Evolutionary conservation across 2,113 vertebrate genomes (phyloP).

Genomic region (Phrynocephalus versicolor): DNA sequence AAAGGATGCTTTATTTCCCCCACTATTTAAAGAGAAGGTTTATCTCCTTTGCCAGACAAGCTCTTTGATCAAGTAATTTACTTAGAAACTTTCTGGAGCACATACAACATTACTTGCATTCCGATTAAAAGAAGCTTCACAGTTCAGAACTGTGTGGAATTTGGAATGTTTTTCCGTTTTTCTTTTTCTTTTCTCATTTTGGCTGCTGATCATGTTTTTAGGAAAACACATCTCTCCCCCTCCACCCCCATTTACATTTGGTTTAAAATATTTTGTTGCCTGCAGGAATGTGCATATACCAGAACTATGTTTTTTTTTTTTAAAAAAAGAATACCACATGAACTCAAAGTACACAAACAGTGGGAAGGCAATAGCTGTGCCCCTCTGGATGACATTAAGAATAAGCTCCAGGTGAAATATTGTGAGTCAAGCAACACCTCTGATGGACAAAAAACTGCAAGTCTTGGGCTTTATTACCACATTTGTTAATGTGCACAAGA

Average conservation of each 20-base stretch:
- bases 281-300: not conserved
- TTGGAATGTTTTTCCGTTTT: not conserved
- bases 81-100: constrained; percentile 6
- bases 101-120: not conserved
- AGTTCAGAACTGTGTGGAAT: not conserved
- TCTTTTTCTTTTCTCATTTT: not conserved
- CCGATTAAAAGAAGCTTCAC: not conserved
- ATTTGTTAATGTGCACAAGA: too few relatives aligned
- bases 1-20: not conserved
- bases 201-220: not conserved
- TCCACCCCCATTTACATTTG: not conserved
- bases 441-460: too few relatives aligned
- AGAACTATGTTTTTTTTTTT: not conserved
- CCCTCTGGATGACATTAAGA: not conserved
- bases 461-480: not conserved
- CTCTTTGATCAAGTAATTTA: constrained; percentile 7
- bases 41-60: constrained; percentile 6
- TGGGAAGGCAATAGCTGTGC: not conserved
- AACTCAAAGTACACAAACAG: not conserved
- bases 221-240: not conserved
- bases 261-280: not conserved
- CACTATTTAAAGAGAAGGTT: constrained; percentile 11
- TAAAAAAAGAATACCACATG: not conserved
- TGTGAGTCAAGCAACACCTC: not conserved
- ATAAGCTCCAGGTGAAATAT: not conserved